Base-by-base conservation (phyloP, 2,113 vertebrate species). In the Carettochelys insculpta region DNA sequence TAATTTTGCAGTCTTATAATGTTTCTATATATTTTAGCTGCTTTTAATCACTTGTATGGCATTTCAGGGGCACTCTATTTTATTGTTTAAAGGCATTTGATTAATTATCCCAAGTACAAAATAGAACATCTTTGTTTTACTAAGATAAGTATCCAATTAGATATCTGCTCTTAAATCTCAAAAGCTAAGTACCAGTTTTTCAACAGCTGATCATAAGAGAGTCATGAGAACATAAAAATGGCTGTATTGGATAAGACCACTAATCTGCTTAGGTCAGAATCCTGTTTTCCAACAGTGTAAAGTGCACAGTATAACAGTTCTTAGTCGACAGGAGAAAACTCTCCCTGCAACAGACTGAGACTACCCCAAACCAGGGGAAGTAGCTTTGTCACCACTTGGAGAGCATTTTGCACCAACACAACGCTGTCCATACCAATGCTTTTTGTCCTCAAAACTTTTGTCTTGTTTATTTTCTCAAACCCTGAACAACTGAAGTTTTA, bases 141-240 rank as follows among this genome's bases (percentile, higher is more conserved):
- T 90, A 56, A 75, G n/a, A 17, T 88, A 88, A 92, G 82, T 83
- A 94, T 41, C 82, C 71, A 9, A 31, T n/a, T 48, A 43, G 24
- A 86, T 86, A 73, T 92, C 92, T 73, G 76, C 41, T 83, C 80
- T 83, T 81, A 71, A 10, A 38, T 92, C 75, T 90, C 84, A 65
- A 78, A 90, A 91, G 50, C 47, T 73, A 91, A 17, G 77, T 93
- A 77, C 48, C 2, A 1, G 41, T 90, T 83, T 75, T 95, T 79
- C 50, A 77, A 81, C 76, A 77, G 75, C 83, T 86, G 76, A 34
- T 3, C 94, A 20, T 71, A 80, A 0, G 27, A 53, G 14, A 58
- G 22, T 20, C 51, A 88, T 92, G 22, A n/a, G 61, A 65, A 65
- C 17, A 20, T 65, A 65, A 65, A 34, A 65, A 65, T 43, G 68